A percentile compares a stretch with the other conserved stretches of the same genome.
Conservation (phyloP, 2,888 invertebrate genomes). For the Caenorhabditis japonica region DNA sequence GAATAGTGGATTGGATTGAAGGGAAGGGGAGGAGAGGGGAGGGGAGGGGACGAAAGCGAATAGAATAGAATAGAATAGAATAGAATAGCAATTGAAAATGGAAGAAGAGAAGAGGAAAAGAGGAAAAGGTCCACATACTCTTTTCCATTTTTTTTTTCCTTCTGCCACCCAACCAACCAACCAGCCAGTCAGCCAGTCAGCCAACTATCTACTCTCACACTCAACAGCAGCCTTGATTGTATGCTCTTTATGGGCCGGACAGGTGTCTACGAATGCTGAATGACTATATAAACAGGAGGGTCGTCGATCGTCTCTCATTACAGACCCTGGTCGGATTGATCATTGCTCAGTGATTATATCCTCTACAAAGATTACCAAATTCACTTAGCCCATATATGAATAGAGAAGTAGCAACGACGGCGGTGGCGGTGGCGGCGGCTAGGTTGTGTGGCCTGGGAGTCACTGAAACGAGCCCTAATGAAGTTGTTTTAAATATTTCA, state of each 20-base stretch:
- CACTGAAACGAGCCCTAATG: conserved; percentile 41
- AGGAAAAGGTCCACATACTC: no score
- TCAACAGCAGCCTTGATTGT: conserved; percentile 41
- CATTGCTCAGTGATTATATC: no score
- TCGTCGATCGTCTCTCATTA: conserved; percentile 29
- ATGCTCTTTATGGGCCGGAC: conserved; percentile 48
- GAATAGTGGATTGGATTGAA: conserved; percentile 29
- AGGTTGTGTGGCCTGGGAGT: conserved; percentile 8
- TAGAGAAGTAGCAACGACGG: no score
- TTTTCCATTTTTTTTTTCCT: conserved; percentile 1
- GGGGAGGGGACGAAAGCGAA: conserved; percentile 30
- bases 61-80: no score
- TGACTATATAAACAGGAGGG: conserved; percentile 48
- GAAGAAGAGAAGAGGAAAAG: no score
- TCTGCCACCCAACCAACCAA: no score
- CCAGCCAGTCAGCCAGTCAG: no score
- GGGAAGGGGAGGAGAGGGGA: no score
- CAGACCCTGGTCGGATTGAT: conserved; percentile 28
- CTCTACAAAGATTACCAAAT: no score
- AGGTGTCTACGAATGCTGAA: conserved; percentile 51
- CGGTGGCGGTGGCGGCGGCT: no score
- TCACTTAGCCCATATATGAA: no score
- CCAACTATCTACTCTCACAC: conserved; percentile 19
- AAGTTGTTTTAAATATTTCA: conserved; percentile 49
- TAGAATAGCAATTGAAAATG: conserved; percentile 30